Conservation (phyloP, 2,797 vertebrate species). For the Oreortyx pictus region DNA sequence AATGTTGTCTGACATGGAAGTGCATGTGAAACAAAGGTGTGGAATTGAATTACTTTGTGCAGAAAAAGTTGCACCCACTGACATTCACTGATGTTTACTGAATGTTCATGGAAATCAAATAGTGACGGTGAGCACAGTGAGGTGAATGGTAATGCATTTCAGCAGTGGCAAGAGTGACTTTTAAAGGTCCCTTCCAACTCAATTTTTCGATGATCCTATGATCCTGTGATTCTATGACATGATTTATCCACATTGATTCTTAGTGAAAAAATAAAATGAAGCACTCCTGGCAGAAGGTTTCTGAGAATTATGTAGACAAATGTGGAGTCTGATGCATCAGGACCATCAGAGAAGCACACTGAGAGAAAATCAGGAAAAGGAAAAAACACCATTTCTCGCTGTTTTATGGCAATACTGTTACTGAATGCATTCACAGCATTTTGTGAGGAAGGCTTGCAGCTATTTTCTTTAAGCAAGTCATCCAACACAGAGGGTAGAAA, state of each 20-base stretch:
- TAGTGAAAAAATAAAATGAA: neutral
- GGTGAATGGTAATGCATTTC: no score
- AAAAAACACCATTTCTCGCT: accelerated
- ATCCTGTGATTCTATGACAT: no score
- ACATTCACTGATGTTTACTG: no score
- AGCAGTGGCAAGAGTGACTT: no score
- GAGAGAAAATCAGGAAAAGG: neutral
- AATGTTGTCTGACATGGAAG: no score
- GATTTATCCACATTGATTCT: neutral
- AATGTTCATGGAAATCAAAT: no score
- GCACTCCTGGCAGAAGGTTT: neutral
- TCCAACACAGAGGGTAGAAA: neutral
- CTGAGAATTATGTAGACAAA: neutral
- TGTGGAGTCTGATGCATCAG: neutral
- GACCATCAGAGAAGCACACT: neutral
- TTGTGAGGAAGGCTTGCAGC: neutral
- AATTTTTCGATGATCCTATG: no score
- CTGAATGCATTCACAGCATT: neutral
- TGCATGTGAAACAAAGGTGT: no score
- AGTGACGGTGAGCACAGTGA: no score
- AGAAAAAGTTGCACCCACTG: no score
- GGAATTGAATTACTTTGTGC: no score
- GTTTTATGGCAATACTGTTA: neutral
- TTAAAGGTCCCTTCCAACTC: no score
- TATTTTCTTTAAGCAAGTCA: neutral